Percentiles rank a stretch among this genome's conserved stretches.
Evolutionary conservation across 2,113 vertebrate genomes (phyloP).

Genomic region (Solenodon paradoxus): DNA sequence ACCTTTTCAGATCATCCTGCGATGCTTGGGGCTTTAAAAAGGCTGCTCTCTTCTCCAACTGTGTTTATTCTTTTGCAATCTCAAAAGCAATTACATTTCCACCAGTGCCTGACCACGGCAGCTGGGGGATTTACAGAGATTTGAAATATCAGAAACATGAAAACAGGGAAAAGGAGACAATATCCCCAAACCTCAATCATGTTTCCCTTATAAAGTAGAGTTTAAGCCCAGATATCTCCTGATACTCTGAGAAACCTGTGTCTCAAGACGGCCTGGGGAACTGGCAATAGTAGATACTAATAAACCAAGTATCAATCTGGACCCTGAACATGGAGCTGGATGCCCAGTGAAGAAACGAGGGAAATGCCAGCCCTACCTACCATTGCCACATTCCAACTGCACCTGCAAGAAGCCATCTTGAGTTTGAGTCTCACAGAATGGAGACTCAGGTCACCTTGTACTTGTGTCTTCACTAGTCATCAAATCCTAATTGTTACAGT

Average conservation of each 20-base stretch:
- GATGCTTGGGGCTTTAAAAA: not conserved
- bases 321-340: not conserved
- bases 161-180: not conserved
- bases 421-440: not conserved
- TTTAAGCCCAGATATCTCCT: not conserved
- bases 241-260: not conserved
- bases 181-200: not conserved
- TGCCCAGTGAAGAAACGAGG: fast-evolving
- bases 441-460: not conserved
- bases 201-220: not conserved
- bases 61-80: not conserved
- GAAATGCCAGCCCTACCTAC: not conserved
- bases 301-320: not conserved
- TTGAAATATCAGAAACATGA: not conserved
- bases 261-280: not conserved
- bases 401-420: not conserved
- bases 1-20: not conserved
- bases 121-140: not conserved
- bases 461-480: not conserved
- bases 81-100: not conserved
- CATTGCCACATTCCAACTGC: not conserved
- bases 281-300: not conserved
- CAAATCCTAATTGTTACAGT: not conserved
- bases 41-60: not conserved
- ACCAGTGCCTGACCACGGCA: not conserved